Base-by-base conservation (phyloP, 2,113 vertebrate species). In the Poeciliopsis turrubarensis region DNA sequence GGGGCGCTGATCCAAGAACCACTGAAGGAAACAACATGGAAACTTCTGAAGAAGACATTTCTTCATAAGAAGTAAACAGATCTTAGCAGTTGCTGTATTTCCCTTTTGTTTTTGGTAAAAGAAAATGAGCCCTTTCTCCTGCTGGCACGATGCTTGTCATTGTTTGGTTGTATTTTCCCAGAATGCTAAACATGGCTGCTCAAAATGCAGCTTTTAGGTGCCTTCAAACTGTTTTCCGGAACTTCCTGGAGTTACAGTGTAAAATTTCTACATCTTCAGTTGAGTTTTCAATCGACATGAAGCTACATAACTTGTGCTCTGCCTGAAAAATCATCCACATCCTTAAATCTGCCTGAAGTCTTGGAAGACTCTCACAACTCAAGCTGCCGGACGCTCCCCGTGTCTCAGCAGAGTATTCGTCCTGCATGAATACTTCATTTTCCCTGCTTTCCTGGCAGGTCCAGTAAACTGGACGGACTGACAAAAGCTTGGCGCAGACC, bases 391-490 rank as follows among this genome's bases (percentile, higher is more conserved):
- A 88, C 65, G 86, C 79, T 84, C 88, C 87, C 30, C 0, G 4
- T 14, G 73, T 88, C 81, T 86, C 87, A 72, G 44, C 82, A 77
- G 82, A 88, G 63, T 72, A 80, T 89, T 90, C 88, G 84, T 90
- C 86, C 84, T 81, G 93, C 89, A 92, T 89, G 92, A 91, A 94
- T 92, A 86, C 83, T 90, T 89, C 85, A 93, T 88, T 92, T 93
- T 91, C 89, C 84, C 86, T 82, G 75, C 77, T 72, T 60, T 83
- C 75, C 87, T 90, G 87, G 85, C 89, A 92, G 88, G 89, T 93
- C 91, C 81, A 85, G 77, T 86, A 85, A 88, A 72, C 82, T 89
- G 83, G 66, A 82, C 76, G 87, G 87, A 90, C 85, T 65, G 80
- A 84, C 84, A 91, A 89, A 91, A 88, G 83, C 84, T 75, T 60